Conservation (phyloP, 2,797 vertebrate genomes). For the Sternarchorhynchus goeldii region DNA sequence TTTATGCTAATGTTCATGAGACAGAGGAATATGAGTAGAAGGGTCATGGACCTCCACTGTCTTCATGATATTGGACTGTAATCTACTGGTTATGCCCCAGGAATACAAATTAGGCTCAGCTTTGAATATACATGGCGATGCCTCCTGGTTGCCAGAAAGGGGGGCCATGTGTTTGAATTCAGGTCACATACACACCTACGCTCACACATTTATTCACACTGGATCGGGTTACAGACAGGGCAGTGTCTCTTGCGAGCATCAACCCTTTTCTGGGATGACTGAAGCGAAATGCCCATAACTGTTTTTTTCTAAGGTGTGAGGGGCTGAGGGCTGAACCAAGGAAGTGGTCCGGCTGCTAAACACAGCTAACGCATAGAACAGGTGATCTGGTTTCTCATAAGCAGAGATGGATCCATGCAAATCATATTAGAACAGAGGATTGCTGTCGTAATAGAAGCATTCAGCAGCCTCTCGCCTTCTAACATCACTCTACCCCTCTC, state of each 20-base stretch:
- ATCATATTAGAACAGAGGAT: conserved; percentile 24
- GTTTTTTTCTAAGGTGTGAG: not conserved
- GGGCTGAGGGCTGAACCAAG: conserved; percentile 18
- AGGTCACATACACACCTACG: conserved; percentile 36
- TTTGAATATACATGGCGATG: conserved; percentile 49
- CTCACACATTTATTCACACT: conserved; percentile 20
- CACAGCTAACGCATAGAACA: conserved; percentile 15
- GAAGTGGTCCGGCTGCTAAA: conserved; percentile 25
- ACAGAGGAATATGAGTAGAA: conserved; percentile 55
- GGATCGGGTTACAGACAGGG: conserved; percentile 4
- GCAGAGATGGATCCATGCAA: conserved; percentile 37
- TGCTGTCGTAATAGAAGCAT: conserved; percentile 18
- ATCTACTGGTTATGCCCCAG: conserved; percentile 51
- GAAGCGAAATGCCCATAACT: conserved; percentile 24
- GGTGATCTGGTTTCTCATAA: conserved; percentile 14
- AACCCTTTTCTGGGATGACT: conserved; percentile 23
- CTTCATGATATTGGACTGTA: conserved; percentile 49
- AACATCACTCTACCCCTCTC: not conserved
- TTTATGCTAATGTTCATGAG: conserved; percentile 60
- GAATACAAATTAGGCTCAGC: conserved; percentile 62
- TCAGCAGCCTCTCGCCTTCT: conserved; percentile 9
- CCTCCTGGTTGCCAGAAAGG: conserved; percentile 41
- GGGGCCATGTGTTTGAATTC: conserved; percentile 43
- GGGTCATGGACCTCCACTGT: conserved; percentile 58
- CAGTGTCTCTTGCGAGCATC: conserved; percentile 1